Evolutionary conservation across 64 coral and sea anemone species (phyloP).

Genomic region (Dendronephthya gigantea): DNA sequence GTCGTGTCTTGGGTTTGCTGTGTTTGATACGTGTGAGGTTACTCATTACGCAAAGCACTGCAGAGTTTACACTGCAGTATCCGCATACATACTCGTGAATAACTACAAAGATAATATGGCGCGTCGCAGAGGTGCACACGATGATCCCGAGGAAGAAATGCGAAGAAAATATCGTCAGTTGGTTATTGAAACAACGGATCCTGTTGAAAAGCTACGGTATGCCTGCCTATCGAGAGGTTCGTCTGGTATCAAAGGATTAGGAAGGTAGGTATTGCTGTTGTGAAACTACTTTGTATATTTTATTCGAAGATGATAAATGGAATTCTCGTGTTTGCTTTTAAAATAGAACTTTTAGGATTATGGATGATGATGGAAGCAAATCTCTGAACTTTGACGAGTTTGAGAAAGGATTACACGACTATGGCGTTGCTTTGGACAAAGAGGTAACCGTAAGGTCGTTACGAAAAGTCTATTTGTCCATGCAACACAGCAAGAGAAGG

Average conservation of each 20-base stretch:
- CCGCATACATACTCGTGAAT: not conserved
- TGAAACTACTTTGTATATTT: conserved; percentile 18
- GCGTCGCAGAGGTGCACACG: not conserved
- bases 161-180: not conserved
- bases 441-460: too few relatives aligned
- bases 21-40: not conserved
- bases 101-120: not conserved
- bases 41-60: too few relatives aligned
- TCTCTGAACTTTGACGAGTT: conserved; percentile 38
- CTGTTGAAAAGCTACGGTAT: conserved; percentile 24
- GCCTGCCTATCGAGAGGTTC: conserved; percentile 26
- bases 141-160: conserved; percentile 15
- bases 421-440: not conserved
- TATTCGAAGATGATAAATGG: conserved; percentile 42
- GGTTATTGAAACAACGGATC: not conserved
- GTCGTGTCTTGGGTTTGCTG: not conserved
- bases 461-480: too few relatives aligned
- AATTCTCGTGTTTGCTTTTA: not conserved
- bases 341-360: conserved; percentile 31
- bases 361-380: conserved; percentile 38
- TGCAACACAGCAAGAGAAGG: not conserved
- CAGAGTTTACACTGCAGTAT: too few relatives aligned
- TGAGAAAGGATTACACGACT: conserved; percentile 36
- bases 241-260: conserved; percentile 31
- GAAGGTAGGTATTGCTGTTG: conserved; percentile 24